phyloP scores from a whole-genome alignment of 2,797 vertebrate species.

The Sardinella longiceps region DNA sequence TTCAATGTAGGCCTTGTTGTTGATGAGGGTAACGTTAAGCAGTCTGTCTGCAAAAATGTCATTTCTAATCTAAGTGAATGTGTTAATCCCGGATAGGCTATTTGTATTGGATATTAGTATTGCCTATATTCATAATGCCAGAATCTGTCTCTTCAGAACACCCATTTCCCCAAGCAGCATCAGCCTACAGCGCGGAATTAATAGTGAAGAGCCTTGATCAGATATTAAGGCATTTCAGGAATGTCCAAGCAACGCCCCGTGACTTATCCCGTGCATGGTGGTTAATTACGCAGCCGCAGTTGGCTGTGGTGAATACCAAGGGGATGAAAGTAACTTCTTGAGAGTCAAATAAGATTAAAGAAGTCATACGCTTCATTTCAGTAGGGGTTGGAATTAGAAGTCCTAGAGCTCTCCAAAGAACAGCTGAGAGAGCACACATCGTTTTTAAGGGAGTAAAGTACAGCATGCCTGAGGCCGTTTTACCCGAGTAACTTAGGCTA shows the following conservation, averaged over 20 bases:
- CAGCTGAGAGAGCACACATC: not conserved
- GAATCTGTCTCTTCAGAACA: too few species aligned
- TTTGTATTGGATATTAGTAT: too few species aligned
- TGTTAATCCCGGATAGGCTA: too few species aligned
- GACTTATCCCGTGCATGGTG: not conserved
- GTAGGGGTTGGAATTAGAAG: not conserved
- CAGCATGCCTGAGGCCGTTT: too few species aligned
- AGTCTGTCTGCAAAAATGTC: too few species aligned
- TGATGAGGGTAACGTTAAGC: too few species aligned
- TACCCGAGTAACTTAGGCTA: too few species aligned
- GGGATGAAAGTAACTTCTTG: not conserved
- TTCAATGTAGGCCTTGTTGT: too few species aligned
- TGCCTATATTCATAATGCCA: too few species aligned
- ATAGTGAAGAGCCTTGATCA: not conserved
- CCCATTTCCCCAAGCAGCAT: not conserved
- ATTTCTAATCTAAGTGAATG: too few species aligned
- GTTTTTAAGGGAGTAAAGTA: not conserved
- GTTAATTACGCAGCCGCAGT: not conserved
- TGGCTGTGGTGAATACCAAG: not conserved
- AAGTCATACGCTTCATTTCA: not conserved
- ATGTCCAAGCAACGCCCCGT: not conserved
- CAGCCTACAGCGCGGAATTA: not conserved
- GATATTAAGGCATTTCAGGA: not conserved
- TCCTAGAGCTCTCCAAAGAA: not conserved
- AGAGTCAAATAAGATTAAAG: conserved; percentile 1